Evolutionary conservation across 2,888 invertebrate species (phyloP).

Genomic region (Parascotia fuliginaria): DNA sequence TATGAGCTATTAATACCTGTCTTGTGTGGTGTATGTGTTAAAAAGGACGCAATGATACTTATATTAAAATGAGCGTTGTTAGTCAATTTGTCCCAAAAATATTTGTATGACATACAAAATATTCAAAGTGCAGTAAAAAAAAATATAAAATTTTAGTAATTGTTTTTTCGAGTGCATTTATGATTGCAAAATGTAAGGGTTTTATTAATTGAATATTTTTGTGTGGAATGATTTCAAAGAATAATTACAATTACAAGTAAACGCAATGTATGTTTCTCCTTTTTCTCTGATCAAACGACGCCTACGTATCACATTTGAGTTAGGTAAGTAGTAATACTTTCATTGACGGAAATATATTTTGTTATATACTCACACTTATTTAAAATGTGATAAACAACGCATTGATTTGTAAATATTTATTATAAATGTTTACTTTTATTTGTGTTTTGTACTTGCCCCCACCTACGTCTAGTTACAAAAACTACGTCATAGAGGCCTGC

Average conservation of each 20-base stretch:
- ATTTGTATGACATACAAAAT: no score
- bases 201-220: constrained; percentile 1
- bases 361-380: constrained; percentile 74
- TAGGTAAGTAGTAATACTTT: constrained; percentile 65
- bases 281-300: constrained; percentile 27
- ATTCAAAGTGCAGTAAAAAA: no score
- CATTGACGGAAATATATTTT: constrained; percentile 70
- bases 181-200: constrained; percentile 5
- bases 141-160: constrained; percentile 3
- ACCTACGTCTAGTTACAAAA: no score
- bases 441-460: constrained; percentile 39
- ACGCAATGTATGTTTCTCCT: constrained; percentile 11
- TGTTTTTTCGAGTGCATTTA: constrained; percentile 5
- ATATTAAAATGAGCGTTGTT: no score
- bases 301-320: constrained; percentile 35
- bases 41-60: no score
- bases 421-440: constrained; percentile 77
- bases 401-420: constrained; percentile 81
- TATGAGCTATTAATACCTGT: no score
- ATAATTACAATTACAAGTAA: constrained; percentile 20
- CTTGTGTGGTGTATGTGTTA: no score
- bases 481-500: no score
- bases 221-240: background rate
- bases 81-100: no score
- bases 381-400: constrained; percentile 74